phyloP scores from a whole-genome alignment of 2,113 vertebrate genomes.

The Empidonax traillii region DNA sequence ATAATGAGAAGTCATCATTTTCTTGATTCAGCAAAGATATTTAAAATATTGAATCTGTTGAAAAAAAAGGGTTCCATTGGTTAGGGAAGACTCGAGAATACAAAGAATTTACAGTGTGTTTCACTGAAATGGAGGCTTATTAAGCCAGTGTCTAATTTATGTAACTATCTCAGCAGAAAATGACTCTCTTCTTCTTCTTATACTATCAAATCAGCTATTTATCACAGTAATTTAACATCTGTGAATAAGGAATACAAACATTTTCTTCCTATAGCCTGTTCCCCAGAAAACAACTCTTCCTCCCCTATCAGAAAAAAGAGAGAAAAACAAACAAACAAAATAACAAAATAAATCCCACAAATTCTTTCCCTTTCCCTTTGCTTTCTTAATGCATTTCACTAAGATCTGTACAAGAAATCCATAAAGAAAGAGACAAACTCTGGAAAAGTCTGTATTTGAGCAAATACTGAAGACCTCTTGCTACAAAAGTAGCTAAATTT shows the following conservation, averaged over 20 bases:
- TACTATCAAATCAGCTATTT: not conserved
- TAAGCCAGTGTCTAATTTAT: constrained; percentile 4
- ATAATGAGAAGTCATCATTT: not conserved
- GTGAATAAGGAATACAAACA: not conserved
- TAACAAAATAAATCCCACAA: not conserved
- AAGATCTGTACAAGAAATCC: not conserved
- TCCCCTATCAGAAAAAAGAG: not conserved
- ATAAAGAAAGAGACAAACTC: not conserved
- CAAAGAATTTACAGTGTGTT: not conserved
- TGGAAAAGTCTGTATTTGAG: not conserved
- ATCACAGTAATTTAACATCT: not conserved
- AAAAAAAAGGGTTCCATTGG: not conserved
- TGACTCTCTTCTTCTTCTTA: not conserved
- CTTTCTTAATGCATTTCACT: not conserved
- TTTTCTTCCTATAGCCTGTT: not conserved
- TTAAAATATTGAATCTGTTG: not conserved
- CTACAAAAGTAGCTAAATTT: not conserved
- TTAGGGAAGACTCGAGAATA: not conserved
- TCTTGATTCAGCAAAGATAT: not conserved
- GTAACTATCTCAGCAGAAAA: not conserved
- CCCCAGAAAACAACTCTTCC: not conserved
- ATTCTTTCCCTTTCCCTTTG: not conserved
- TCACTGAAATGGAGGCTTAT: not conserved
- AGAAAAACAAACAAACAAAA: not conserved
- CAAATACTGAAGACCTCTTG: not conserved